phyloP scores from a whole-genome alignment of 2,113 vertebrate species.

The Sorex fumeus region DNA sequence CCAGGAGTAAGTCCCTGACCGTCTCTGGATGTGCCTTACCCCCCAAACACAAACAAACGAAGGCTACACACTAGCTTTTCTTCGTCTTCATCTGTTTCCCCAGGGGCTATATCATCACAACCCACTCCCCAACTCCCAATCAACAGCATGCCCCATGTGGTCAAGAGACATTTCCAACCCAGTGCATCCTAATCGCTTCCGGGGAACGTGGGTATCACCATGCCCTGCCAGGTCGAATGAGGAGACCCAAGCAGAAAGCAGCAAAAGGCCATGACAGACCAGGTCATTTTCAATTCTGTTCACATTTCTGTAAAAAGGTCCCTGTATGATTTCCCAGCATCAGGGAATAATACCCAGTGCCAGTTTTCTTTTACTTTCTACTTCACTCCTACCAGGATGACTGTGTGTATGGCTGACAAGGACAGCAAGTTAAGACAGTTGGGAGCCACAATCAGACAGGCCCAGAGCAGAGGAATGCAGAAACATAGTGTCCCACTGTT shows the following conservation, averaged over 20 bases:
- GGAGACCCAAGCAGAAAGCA: constrained; percentile 54
- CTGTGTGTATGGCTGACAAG: accelerated
- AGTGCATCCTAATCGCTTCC: constrained; percentile 69
- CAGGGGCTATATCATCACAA: constrained; percentile 68
- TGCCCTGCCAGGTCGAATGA: constrained; percentile 79
- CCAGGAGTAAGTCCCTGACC: too few relatives aligned
- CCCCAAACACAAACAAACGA: too few relatives aligned
- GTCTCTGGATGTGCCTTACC: too few relatives aligned
- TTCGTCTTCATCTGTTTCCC: constrained; percentile 77
- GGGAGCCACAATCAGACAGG: too few relatives aligned
- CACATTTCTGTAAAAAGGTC: constrained; percentile 43
- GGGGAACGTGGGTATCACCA: constrained; percentile 69
- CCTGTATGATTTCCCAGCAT: constrained; percentile 45
- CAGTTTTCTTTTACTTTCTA: neutral
- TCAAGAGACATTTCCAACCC: constrained; percentile 76
- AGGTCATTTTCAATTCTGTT: constrained; percentile 74
- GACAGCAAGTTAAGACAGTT: neutral
- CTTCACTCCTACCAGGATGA: neutral
- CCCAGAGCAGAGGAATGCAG: neutral
- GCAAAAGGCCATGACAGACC: constrained; percentile 72
- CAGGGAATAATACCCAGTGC: neutral
- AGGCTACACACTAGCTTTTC: constrained; percentile 39
- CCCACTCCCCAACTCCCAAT: constrained; percentile 55
- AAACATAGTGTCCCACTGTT: neutral
- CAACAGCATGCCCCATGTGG: constrained; percentile 72